Conservation (phyloP, 2,888 invertebrate genomes). For the Camponotus fellah region DNA sequence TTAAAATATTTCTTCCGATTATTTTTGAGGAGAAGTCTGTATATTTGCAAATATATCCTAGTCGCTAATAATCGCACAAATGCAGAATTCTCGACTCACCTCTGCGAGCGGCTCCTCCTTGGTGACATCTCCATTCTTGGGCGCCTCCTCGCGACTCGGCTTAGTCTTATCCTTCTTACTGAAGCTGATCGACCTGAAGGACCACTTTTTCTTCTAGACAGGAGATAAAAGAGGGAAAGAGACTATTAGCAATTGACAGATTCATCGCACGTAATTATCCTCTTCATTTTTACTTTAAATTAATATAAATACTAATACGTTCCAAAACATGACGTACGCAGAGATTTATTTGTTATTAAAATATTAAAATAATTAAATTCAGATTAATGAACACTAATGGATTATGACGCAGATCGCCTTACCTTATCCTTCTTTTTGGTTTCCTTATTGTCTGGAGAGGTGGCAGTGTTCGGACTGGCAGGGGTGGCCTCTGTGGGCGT, state of each 20-base stretch:
- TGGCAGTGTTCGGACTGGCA: conserved; percentile 80
- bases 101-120: conserved; percentile 88
- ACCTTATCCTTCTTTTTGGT: conserved; percentile 85
- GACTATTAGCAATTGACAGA: conserved; percentile 60
- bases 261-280: conserved; percentile 40
- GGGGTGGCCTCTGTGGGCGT: conserved; percentile 83
- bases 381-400: not conserved
- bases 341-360: not conserved
- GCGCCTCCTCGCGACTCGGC: conserved; percentile 90
- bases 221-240: conserved; percentile 63
- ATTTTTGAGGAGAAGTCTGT: not conserved
- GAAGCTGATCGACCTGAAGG: conserved; percentile 95
- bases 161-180: conserved; percentile 95
- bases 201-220: conserved; percentile 94
- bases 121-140: conserved; percentile 88
- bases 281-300: conserved; percentile 7
- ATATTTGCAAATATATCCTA: not conserved
- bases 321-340: not conserved
- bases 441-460: conserved; percentile 84
- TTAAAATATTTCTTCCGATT: not conserved
- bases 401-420: conserved; percentile 33
- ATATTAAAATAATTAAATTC: not conserved
- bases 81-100: conserved; percentile 84
- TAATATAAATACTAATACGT: not conserved
- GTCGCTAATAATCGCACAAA: not conserved